Conservation (phyloP, 1,140 invertebrate genomes). For the Octopus sinensis region DNA sequence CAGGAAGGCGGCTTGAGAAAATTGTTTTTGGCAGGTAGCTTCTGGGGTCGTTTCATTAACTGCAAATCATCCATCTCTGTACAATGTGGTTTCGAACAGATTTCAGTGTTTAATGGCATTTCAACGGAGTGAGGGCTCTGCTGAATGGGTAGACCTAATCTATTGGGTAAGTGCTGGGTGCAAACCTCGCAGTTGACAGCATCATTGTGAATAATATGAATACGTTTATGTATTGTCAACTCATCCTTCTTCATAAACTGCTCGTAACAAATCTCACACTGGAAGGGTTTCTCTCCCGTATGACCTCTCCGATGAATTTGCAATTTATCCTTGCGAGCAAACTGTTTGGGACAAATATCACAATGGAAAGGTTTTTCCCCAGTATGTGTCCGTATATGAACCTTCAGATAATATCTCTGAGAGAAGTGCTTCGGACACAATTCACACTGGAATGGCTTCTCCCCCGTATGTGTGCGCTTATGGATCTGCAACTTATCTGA, state of each 20-base stretch:
- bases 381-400: conserved; percentile 9
- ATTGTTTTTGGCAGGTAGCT: not conserved
- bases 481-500: conserved; percentile 73
- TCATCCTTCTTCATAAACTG: conserved; percentile 70
- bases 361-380: conserved; percentile 14
- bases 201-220: conserved; percentile 28
- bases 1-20: not conserved
- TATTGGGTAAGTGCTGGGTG: conserved; percentile 34
- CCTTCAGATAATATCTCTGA: conserved; percentile 3
- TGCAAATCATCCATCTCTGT: not conserved
- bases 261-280: conserved; percentile 74
- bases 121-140: conserved; percentile 17
- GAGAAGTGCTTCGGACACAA: not conserved
- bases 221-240: not conserved
- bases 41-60: not conserved
- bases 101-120: conserved; percentile 9
- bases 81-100: not conserved
- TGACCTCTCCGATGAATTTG: conserved; percentile 1
- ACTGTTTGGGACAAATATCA: conserved; percentile 65
- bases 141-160: conserved; percentile 33
- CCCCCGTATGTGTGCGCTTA: conserved; percentile 11
- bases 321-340: conserved; percentile 62
- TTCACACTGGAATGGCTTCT: conserved; percentile 10
- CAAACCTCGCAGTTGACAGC: conserved; percentile 55
- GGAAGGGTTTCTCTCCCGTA: conserved; percentile 17